phyloP scores from a whole-genome alignment of 92 coral and sea anemone genomes.

The Scolanthus callimorphus region DNA sequence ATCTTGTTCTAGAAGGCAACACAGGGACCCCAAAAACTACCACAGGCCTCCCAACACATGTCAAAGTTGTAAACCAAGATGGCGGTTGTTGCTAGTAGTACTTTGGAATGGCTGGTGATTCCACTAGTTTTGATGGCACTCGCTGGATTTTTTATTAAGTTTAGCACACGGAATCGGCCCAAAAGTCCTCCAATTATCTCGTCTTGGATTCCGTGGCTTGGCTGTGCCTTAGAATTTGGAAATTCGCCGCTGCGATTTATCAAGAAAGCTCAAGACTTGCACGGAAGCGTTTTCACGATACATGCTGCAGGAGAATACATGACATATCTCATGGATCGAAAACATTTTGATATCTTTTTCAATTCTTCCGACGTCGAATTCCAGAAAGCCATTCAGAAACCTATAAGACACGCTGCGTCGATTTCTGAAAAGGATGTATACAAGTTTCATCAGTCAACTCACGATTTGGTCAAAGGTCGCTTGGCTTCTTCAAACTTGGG shows the following conservation, averaged over 20 bases:
- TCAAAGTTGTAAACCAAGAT: no score
- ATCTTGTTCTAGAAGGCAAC: neutral
- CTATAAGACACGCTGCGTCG: constrained; percentile 31
- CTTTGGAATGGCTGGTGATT: neutral
- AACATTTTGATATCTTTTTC: constrained; percentile 28
- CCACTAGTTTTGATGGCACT: constrained; percentile 1
- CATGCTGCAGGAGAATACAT: constrained; percentile 39
- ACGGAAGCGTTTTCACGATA: constrained; percentile 25
- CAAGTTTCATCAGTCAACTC: constrained; percentile 29
- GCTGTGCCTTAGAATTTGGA: constrained; percentile 49
- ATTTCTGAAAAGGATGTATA: constrained; percentile 26
- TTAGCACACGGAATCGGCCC: neutral
- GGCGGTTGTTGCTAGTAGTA: constrained; percentile 13
- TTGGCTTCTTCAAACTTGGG: constrained; percentile 28
- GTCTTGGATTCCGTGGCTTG: constrained; percentile 57
- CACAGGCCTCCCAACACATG: neutral
- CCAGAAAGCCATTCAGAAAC: constrained; percentile 39
- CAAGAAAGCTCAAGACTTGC: constrained; percentile 7
- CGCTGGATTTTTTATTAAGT: constrained; percentile 1
- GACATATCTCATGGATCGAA: constrained; percentile 38
- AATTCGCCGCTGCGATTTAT: constrained; percentile 29
- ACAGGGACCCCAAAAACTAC: neutral
- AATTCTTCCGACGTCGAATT: constrained; percentile 41
- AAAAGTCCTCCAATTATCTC: constrained; percentile 36
- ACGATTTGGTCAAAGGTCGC: constrained; percentile 39